Evolutionary conservation across 2,888 invertebrate genomes (phyloP), one percentile per base, ranked within the genome.

Genomic region (Caenorhabditis sp.): DNA sequence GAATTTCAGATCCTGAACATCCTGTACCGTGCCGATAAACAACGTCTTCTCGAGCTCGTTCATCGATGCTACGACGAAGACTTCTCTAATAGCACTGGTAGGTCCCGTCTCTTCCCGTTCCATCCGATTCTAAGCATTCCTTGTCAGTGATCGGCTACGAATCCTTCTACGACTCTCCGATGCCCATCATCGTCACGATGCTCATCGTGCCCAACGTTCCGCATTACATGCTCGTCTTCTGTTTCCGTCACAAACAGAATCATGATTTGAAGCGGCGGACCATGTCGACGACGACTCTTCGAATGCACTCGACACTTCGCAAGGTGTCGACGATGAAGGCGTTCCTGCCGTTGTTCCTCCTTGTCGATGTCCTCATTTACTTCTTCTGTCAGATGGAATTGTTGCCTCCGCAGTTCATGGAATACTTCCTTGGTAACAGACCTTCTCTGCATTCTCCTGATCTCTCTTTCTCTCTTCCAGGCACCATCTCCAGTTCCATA

Each of bases 181-280:
- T 67, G n/a, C 62, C 62, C 2, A 55, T 68, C 50, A 62, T 62
- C 26, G 61, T 80, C 9, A 22, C 37, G 2, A 61, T 72, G 56
- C 51, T 80, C 0, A 50, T 80, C 13, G 58, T 69, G 4, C 72
- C 72, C 15, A 80, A 80, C 28, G 44, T 80, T 37, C 80, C 80
- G 3, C 80, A 80, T 51, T 80, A 80, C 15, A 51, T 80, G 3
- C 72, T 80, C 22, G 72, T 32, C 18, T 80, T 51, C 26, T 68
- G 80, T 11, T 80, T 80, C 37, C 80, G 80, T 8, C 72, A 80
- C 67, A 80, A 72, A 72, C 80, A 80, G 32, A 80, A 80, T 44
- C 68, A 80, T 22, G 80, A 80, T 64, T 18, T 80, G 51, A 80
- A 80, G 35, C 40, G 72, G 8, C 18, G 56, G 37, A 80, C 61